Evolutionary conservation across 2,113 vertebrate genomes (phyloP).

Genomic region (Bufo gargarizans): DNA sequence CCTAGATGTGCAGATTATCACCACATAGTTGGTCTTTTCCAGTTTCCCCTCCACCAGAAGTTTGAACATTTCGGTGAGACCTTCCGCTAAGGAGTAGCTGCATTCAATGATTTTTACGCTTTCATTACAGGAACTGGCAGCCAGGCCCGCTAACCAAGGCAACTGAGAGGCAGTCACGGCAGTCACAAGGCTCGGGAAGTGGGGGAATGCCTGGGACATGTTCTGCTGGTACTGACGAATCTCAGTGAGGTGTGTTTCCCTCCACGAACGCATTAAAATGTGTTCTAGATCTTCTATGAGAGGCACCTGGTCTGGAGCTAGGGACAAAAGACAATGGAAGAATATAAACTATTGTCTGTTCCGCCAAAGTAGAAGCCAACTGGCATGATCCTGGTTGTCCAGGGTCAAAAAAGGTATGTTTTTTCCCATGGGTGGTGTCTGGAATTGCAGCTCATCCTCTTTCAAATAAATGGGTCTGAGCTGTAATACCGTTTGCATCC

Average conservation of each 20-base stretch:
- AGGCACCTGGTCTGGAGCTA: conserved; percentile 91
- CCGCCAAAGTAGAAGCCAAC: not conserved
- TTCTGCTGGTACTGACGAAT: conserved; percentile 90
- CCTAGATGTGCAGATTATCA: conserved; percentile 85
- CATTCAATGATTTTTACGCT: conserved; percentile 87
- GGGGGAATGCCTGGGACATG: conserved; percentile 70
- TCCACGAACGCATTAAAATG: conserved; percentile 95
- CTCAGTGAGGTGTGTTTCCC: conserved; percentile 89
- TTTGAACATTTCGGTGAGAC: conserved; percentile 87
- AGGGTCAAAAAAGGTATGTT: too few relatives aligned
- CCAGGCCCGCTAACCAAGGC: conserved; percentile 93
- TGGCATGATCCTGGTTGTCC: not conserved
- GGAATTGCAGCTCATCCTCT: too few relatives aligned
- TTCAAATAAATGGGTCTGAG: too few relatives aligned
- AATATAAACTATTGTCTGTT: too few relatives aligned
- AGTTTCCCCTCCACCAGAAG: conserved; percentile 85
- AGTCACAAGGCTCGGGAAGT: conserved; percentile 69
- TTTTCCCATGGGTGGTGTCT: too few relatives aligned
- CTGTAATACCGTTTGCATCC: too few relatives aligned
- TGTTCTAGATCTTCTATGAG: conserved; percentile 95
- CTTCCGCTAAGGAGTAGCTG: conserved; percentile 85
- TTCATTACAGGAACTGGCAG: conserved; percentile 90
- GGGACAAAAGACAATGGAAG: not conserved
- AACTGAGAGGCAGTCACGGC: conserved; percentile 87
- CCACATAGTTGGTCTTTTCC: conserved; percentile 89